Evolutionary conservation across 2,113 vertebrate species (phyloP), one percentile per base, ranked within the genome.

Genomic region (Cariama cristata): DNA sequence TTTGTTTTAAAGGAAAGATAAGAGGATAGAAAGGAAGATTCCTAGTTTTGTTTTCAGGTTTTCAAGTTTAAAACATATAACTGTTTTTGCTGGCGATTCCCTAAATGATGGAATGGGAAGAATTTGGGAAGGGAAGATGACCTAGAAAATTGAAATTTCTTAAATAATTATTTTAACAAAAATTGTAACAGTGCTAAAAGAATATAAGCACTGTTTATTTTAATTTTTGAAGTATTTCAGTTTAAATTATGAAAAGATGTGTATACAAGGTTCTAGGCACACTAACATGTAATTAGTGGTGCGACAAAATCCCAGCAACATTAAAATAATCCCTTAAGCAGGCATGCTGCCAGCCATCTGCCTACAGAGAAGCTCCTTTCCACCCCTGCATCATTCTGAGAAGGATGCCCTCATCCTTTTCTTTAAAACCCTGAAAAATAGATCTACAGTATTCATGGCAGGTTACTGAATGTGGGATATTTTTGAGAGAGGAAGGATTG

Each of bases 311-410:
- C 86, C 40, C 30, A 73, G 45, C 64, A 91, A 84, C 53, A 42
- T 95, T 89, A 84, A 88, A 87, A 81, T 81, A 81, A 85, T 64
- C 32, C 27, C 69, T 96, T 88, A 79, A 79, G 58, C 17, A 42
- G 86, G 76, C 76, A 44, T 38, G 14, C 79, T 93, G 91, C 91
- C 83, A 87, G 56, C 88, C 3, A 1, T 91, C 86, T 88, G 60
- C 80, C 73, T 93, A 50, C 58, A 87, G 66, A 72, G 77, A 81
- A 79, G 13, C 20, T 93, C 62, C 58, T 91, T 96, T 89, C 45
- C 62, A 72, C 73, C 44, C 11, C 8, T 85, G 14, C 53, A 19
- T 91, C 60, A 9, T 94, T 81, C 73, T 87, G 53, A 26, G 50
- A 88, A 88, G 67, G 45, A 32, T 63, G 62, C 63, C 47, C 26